phyloP scores from a whole-genome alignment of 2,113 vertebrate genomes.

The Ctenodactylus gundi region DNA sequence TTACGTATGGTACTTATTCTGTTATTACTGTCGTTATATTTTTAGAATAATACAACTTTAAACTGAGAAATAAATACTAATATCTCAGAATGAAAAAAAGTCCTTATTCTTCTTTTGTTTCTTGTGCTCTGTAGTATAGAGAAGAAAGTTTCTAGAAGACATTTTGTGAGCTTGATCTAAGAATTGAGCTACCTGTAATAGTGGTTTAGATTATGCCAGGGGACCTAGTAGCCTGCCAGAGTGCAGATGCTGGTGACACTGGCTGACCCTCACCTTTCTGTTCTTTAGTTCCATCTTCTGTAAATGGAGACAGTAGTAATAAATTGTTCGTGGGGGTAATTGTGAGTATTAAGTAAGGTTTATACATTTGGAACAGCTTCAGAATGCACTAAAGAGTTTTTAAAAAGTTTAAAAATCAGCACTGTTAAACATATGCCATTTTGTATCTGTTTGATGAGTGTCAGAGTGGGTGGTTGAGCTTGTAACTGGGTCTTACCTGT shows the following conservation, averaged over 20 bases:
- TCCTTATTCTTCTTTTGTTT: neutral
- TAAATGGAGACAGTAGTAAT: neutral
- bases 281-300: neutral
- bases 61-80: neutral
- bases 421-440: neutral
- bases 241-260: neutral
- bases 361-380: neutral
- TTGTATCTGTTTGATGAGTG: neutral
- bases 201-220: neutral
- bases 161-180: neutral
- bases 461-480: neutral
- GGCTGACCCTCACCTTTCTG: neutral
- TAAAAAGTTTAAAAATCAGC: neutral
- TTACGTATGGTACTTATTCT: neutral
- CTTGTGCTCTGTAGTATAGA: neutral
- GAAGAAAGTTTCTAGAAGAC: neutral
- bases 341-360: neutral
- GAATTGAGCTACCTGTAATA: neutral
- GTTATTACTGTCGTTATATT: neutral
- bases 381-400: neutral
- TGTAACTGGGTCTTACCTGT: neutral
- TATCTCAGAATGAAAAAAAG: neutral
- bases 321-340: neutral
- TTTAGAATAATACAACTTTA: conserved; percentile 39
- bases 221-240: neutral